phyloP scores from a whole-genome alignment of 2,797 vertebrate species.

The Ficedula albicollis region DNA sequence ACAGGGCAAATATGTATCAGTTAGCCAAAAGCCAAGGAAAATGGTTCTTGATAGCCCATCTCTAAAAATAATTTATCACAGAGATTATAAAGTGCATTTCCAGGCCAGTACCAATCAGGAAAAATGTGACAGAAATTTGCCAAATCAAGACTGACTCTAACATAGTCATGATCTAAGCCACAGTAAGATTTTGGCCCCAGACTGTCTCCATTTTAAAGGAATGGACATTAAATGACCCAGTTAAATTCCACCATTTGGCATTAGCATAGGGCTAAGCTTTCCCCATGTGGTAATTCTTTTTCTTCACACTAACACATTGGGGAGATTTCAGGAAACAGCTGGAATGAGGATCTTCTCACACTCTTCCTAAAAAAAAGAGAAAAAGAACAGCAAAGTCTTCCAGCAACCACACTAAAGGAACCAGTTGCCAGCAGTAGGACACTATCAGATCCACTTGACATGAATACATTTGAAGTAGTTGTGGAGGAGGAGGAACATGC shows the following conservation, averaged over 20 bases:
- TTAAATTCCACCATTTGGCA: background rate
- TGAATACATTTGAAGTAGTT: background rate
- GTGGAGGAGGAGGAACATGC: background rate
- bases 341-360: slow-evolving; percentile 6
- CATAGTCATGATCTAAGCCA: background rate
- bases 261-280: background rate
- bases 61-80: background rate
- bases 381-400: background rate
- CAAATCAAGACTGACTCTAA: background rate
- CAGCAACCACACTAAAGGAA: background rate
- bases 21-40: background rate
- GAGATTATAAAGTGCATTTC: background rate
- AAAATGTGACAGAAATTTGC: background rate
- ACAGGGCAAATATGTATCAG: background rate
- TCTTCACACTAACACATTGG: background rate
- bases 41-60: background rate
- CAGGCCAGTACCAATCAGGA: background rate
- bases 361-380: background rate
- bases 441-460: background rate
- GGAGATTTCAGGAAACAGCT: slow-evolving; percentile 28
- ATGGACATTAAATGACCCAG: background rate
- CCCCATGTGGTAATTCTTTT: background rate
- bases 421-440: background rate
- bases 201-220: background rate
- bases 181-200: background rate